A percentile compares a stretch with the other conserved stretches of the same genome.
Conservation (phyloP, 1,140 invertebrate genomes). For the Trachymyrmex septentrionalis region DNA sequence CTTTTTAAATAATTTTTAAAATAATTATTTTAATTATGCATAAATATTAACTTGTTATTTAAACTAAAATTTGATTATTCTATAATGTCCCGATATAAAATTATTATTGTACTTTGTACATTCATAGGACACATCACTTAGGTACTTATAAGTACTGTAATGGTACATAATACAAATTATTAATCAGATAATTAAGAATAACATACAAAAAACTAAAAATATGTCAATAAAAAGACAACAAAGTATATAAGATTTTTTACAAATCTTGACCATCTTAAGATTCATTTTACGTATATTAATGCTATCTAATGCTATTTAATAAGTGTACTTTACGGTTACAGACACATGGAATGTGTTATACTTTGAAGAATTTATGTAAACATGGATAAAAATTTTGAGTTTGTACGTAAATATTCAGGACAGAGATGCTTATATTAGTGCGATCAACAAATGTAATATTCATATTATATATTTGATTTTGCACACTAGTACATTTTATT, state of each 20-base stretch:
- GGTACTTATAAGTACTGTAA: not conserved
- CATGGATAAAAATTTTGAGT: constrained; percentile 14
- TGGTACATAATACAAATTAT: not conserved
- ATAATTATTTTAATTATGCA: not conserved
- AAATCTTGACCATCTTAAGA: constrained; percentile 5
- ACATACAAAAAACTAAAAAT: constrained; percentile 11
- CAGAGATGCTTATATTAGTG: constrained; percentile 18
- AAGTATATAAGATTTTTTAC: not conserved
- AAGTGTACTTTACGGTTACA: not conserved
- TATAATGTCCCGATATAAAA: not conserved
- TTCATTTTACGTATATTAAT: not conserved
- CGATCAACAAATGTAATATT: constrained; percentile 2
- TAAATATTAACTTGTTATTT: not conserved
- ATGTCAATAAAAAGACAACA: not conserved
- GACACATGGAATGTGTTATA: not conserved
- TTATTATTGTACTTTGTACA: constrained; percentile 1
- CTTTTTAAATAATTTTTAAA: not conserved
- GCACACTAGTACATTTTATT: constrained; percentile 46
- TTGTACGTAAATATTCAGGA: not conserved
- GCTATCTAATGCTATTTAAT: not conserved
- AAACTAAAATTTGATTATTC: not conserved
- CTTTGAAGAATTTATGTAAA: constrained; percentile 10
- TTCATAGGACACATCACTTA: not conserved
- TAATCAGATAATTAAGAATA: not conserved
- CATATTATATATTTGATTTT: constrained; percentile 44